Evolutionary conservation across 2,797 vertebrate genomes (phyloP), one percentile per base, ranked within the genome.

Genomic region (Oryzias dopingdopingensis): DNA sequence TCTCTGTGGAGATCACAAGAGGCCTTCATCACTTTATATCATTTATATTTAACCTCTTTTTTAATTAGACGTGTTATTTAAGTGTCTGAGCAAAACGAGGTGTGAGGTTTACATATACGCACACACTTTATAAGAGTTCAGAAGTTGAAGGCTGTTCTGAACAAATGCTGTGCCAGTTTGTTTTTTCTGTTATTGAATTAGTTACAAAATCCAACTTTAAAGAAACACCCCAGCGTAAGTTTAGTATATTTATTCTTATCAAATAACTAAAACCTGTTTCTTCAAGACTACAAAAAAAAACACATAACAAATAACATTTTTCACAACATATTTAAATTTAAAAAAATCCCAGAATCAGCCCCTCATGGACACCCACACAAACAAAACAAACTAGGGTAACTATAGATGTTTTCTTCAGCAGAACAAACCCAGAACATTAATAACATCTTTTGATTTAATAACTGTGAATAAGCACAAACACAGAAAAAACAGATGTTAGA

Each of bases 1-100:
- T 98, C 83, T 98, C 96, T 99, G 90, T 23, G 1, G 49, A 49
- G 45, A 46, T 48, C 42, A 67, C 17, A 46, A 4, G 10, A 52
- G 7, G 14, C 20, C 23, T 14, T 22, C 16, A 17, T 42, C 12
- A 42, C 6, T 42, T 49, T 40, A 13, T 4, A 17, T 15, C 2
- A 15, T 15, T 16, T 32, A 32, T 8, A 10, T 46, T 20, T 5
- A 22, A 20, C 18, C 13, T 10, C 2, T 18, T 18, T 20, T 4
- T 20, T 13, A 22, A 46, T 22, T 4, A 17, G 5, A 45, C 4
- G 7, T 29, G 20, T 22, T 22, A 22, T 22, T 22, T 22, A 22
- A 15, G n/a, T 17, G 7, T 22, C 17, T 22, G 2, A 12, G 44
- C 6, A 18, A 18, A 22, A 45, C 1, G 7, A 29, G 7, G 26